Base-by-base conservation (phyloP, 2,888 invertebrate species). In the Sphinx pinastri region DNA sequence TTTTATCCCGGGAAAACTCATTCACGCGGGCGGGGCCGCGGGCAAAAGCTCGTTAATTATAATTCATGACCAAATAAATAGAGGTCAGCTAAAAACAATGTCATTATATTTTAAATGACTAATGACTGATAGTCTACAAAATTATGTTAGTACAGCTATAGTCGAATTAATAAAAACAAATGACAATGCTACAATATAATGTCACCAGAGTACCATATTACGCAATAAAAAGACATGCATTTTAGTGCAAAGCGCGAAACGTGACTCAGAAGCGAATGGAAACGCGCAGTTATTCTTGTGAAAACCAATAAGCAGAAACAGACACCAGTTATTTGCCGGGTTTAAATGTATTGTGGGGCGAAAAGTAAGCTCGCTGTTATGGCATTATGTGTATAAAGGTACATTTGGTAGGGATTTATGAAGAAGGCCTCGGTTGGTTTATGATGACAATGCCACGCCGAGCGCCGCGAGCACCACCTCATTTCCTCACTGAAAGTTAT, bases 401-500 rank as follows among this genome's bases (percentile, higher is more conserved):
- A 93, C 90, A 91, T 93, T 92, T 85, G 87, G 86, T 82, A 79
- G 79, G 92, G 92, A 93, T 94, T 94, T 94, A 94, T 93, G 92
- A 87, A 90, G 90, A 84, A 91, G 91, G 87, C 87, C 85, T 88
- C 85, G 88, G 85, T 85, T 92, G 93, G 92, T 93, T 94, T 94
- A 93, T 90, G 93, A 93, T 90, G 92, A 93, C 93, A 93, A 93
- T 92, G 87, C 86, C 84, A 84, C 84, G 80, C 83, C 84, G 82
- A 86, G 81, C 86, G 90, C 91, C 89, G 84, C 82, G 86, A 88
- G 90, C 91, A 84, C 87, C 92, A 90, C 92, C 93, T 93, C 92
- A 94, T 94, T 93, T 94, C 93, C 94, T 91, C 86, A 89, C 90
- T 83, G 89, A 92, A 93, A 93, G 93, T 93, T 93, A 94, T 94